These are phyloP conservation scores for Nomada flava DNA, from an alignment of 2,888 invertebrate species.

Conservation along the genomic window DNA sequence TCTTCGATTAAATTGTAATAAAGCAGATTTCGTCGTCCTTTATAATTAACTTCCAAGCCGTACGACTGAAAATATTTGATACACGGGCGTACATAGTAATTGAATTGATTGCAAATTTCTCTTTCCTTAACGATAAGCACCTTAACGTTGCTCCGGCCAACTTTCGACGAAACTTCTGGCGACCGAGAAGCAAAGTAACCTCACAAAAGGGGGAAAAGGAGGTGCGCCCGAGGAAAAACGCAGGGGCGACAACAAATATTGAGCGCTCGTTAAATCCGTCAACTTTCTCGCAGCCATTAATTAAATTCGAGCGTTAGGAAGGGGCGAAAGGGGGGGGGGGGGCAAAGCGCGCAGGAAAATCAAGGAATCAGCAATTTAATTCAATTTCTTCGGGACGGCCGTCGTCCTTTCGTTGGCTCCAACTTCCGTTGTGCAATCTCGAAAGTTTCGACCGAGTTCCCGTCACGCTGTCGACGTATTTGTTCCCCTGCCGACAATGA, in stretches of 20 bases:
- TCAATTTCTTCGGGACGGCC: slow-evolving; percentile 41
- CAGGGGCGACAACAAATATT: slow-evolving; percentile 24
- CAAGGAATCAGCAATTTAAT: slow-evolving; percentile 54
- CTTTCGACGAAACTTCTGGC: not conserved
- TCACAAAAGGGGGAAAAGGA: not conserved
- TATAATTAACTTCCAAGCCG: no score
- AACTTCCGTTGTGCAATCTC: slow-evolving; percentile 44
- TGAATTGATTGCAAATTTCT: not conserved
- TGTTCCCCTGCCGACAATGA: slow-evolving; percentile 56
- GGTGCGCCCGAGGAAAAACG: not conserved
- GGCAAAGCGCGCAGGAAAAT: slow-evolving; percentile 23
- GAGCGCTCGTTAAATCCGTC: slow-evolving; percentile 38
- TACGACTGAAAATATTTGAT: not conserved
- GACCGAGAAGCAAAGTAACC: no score
- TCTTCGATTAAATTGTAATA: not conserved
- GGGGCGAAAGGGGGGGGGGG: not conserved
- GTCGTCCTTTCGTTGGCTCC: slow-evolving; percentile 9
- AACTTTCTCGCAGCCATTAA: slow-evolving; percentile 17
- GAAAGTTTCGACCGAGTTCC: slow-evolving; percentile 52
- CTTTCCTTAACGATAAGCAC: no score
- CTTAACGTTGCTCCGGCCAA: not conserved
- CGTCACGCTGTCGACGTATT: slow-evolving; percentile 52
- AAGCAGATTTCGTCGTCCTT: no score
- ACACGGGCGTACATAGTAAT: not conserved
- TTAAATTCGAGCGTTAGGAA: slow-evolving; percentile 26